phyloP scores from a whole-genome alignment of 2,113 vertebrate genomes.

The Alaudala cheleensis region DNA sequence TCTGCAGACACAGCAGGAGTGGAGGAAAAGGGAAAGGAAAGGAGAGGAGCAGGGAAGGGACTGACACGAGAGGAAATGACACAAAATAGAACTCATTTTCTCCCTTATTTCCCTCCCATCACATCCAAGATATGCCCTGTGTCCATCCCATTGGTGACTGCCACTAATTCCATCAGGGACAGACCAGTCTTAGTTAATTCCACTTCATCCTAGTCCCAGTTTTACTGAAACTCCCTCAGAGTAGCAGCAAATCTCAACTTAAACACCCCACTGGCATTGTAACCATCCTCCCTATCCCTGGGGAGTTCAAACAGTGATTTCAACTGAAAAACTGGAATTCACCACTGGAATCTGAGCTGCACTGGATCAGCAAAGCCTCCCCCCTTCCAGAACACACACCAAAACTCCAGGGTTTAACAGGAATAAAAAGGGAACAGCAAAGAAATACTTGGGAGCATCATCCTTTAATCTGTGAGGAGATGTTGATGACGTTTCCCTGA shows the following conservation, averaged over 20 bases:
- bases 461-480: neutral
- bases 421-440: neutral
- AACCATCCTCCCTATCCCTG: neutral
- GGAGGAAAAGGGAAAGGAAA: neutral
- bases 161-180: neutral
- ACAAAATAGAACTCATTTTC: accelerated
- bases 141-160: neutral
- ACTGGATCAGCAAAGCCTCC: neutral
- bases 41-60: neutral
- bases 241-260: neutral
- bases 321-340: neutral
- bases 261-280: accelerated
- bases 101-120: neutral
- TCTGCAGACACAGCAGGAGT: neutral
- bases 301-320: neutral
- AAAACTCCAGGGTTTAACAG: neutral
- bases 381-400: neutral
- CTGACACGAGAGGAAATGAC: accelerated
- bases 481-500: neutral
- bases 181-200: neutral
- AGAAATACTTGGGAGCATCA: neutral
- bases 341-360: neutral
- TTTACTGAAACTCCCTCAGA: neutral
- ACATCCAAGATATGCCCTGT: neutral
- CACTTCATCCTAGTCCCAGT: neutral